Conservation (phyloP, 2,113 vertebrate species). For the Cephalopterus ornatus region DNA sequence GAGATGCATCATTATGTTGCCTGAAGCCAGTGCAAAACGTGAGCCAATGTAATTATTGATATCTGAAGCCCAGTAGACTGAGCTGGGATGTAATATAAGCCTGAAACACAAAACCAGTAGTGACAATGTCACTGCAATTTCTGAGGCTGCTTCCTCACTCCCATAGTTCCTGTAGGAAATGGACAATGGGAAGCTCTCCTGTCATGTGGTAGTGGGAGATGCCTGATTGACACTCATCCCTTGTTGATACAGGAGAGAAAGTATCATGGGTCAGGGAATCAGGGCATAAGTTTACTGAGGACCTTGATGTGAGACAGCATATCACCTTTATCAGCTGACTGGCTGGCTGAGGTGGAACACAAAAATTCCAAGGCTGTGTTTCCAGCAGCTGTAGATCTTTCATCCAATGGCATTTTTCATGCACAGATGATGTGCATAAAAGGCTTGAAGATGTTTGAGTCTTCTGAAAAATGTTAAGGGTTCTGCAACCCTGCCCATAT, state of each 20-base stretch:
- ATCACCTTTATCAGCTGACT: background rate
- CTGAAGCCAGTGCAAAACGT: background rate
- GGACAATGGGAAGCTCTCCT: background rate
- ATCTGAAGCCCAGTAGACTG: background rate
- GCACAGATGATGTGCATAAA: background rate
- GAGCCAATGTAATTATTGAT: background rate
- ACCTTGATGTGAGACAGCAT: background rate
- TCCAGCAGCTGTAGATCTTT: background rate
- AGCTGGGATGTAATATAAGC: background rate
- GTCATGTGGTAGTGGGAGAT: background rate
- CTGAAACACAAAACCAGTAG: background rate
- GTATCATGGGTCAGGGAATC: background rate
- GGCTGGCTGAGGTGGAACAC: background rate
- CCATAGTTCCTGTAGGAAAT: background rate
- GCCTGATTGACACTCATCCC: fast-evolving
- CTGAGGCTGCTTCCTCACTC: background rate
- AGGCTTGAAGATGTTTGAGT: background rate
- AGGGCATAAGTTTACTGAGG: background rate
- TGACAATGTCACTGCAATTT: background rate
- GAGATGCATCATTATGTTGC: background rate
- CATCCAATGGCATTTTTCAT: background rate
- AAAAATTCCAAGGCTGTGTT: background rate
- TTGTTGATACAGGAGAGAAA: background rate
- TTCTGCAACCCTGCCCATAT: background rate
- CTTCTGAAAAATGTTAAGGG: background rate